Percentiles rank a stretch among this genome's conserved stretches.
phyloP scores from a whole-genome alignment of 2,797 vertebrate genomes.

The Tokudaia muenninki region DNA sequence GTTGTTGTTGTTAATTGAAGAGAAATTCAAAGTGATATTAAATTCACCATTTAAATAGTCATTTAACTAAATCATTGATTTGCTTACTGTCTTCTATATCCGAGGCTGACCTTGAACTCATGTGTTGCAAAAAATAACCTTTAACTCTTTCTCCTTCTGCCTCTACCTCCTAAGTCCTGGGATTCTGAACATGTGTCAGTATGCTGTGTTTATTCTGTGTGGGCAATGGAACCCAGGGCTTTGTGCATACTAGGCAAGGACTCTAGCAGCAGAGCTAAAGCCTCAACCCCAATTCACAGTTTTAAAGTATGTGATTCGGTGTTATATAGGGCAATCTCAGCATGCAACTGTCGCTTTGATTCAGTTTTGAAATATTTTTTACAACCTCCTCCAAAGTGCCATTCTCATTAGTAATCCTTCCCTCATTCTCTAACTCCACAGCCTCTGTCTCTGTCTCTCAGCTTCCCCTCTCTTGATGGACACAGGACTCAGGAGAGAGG shows the following conservation, averaged over 20 bases:
- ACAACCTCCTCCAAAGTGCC: background rate
- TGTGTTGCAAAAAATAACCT: background rate
- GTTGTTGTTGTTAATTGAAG: background rate
- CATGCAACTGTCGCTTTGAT: background rate
- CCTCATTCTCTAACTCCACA: rapidly evolving
- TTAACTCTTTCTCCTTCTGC: background rate
- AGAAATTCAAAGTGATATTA: background rate
- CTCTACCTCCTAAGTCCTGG: background rate
- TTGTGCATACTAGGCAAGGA: background rate
- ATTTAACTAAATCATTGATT: background rate
- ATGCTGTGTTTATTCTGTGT: background rate
- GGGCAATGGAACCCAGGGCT: background rate
- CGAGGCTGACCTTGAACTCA: background rate
- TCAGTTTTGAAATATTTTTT: background rate
- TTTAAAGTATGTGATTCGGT: background rate
- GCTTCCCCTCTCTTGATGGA: background rate
- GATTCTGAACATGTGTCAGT: background rate
- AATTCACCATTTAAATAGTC: background rate
- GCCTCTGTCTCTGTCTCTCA: background rate
- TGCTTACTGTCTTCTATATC: background rate
- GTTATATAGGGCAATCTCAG: background rate
- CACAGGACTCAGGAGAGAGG: background rate
- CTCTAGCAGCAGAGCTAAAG: background rate
- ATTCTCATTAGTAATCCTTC: background rate
- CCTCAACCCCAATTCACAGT: background rate